Percentiles rank a stretch among this genome's conserved stretches.
Conservation (phyloP, 2,797 vertebrate species). For the Silurus lanzhouensis region DNA sequence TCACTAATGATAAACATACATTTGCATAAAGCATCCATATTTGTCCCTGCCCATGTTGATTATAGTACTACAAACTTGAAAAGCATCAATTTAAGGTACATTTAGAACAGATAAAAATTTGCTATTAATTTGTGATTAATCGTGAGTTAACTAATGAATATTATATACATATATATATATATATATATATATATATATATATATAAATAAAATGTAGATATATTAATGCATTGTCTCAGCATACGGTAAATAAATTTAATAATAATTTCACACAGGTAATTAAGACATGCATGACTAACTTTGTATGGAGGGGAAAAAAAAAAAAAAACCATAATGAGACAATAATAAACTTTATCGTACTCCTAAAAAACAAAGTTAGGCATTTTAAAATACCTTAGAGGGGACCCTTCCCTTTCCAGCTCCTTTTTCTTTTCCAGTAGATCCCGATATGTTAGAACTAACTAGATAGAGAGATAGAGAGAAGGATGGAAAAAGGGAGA, state of each 20-base stretch:
- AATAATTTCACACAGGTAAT: not conserved
- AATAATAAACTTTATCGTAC: not conserved
- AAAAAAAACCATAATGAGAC: not conserved
- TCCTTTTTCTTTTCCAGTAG: slow-evolving; percentile 75
- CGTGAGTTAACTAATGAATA: too few species aligned
- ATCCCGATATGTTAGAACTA: slow-evolving; percentile 70
- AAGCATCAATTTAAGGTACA: too few species aligned
- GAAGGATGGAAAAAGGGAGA: slow-evolving; percentile 1
- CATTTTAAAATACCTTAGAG: slow-evolving; percentile 66
- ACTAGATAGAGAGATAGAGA: slow-evolving; percentile 56
- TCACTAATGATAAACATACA: too few species aligned
- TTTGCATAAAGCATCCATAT: too few species aligned
- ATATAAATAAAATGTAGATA: not conserved
- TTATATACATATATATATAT: too few species aligned
- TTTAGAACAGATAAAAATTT: too few species aligned
- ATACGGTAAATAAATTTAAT: too few species aligned
- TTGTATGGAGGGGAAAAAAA: too few species aligned
- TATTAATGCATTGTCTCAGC: not conserved
- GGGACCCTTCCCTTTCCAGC: slow-evolving; percentile 70
- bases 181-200: too few species aligned
- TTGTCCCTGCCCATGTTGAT: too few species aligned
- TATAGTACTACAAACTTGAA: too few species aligned
- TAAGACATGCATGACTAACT: not conserved
- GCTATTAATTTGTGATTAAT: too few species aligned
- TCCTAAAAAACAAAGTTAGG: slow-evolving; percentile 2